Evolutionary conservation across 1,140 invertebrate species (phyloP).

Genomic region (Coelopa frigida): DNA sequence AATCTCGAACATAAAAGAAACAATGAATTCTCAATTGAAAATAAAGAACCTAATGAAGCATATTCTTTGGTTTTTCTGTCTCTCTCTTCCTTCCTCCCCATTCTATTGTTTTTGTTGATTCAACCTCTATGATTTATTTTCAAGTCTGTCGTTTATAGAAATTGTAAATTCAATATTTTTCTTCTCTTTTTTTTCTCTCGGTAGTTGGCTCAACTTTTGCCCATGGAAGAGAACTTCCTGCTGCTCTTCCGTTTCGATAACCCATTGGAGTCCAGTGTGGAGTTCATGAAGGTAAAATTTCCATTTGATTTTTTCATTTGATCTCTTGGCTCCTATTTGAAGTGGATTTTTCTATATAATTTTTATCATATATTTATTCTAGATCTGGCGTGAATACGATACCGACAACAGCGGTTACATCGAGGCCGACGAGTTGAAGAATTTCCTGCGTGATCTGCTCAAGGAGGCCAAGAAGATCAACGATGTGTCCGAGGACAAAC

Average conservation of each 20-base stretch:
- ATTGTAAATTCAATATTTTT: constrained; percentile 6
- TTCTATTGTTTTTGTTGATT: no score
- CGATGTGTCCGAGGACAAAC: constrained; percentile 83
- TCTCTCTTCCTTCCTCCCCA: no score
- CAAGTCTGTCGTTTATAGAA: no score
- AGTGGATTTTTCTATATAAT: constrained; percentile 5
- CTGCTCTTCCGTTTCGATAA: constrained; percentile 87
- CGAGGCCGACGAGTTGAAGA: constrained; percentile 91
- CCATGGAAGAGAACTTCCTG: constrained; percentile 90
- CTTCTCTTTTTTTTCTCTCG: constrained; percentile 10
- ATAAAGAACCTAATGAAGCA: no score
- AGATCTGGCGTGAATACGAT: constrained; percentile 93
- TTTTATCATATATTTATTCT: constrained; percentile 18
- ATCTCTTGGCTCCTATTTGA: no score
- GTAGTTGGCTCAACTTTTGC: constrained; percentile 81
- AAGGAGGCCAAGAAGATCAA: constrained; percentile 83
- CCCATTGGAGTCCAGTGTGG: constrained; percentile 84
- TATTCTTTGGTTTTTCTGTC: no score
- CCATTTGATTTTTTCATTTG: no score
- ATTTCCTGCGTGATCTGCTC: constrained; percentile 79
- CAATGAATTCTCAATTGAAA: no score
- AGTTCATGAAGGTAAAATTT: constrained; percentile 95
- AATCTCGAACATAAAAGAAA: no score
- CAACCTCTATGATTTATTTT: no score
- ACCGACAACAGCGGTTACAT: constrained; percentile 88